phyloP scores from a whole-genome alignment of 2,113 vertebrate genomes.

The Callaeas wilsoni region DNA sequence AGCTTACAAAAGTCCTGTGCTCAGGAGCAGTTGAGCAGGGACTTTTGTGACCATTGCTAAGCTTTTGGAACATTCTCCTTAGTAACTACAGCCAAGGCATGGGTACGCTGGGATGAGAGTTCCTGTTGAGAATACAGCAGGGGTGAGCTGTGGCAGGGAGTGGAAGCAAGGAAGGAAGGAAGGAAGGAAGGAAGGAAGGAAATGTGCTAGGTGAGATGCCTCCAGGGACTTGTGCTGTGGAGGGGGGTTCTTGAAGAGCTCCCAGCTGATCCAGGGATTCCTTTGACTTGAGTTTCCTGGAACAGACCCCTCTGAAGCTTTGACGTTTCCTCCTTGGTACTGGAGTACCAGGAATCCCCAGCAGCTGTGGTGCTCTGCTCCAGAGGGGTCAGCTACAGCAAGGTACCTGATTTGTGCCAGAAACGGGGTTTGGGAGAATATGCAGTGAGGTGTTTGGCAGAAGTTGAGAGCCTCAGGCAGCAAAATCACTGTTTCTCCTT shows the following conservation, averaged over 20 bases:
- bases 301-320: background rate
- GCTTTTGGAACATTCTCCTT: background rate
- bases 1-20: background rate
- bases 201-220: background rate
- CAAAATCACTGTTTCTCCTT: background rate
- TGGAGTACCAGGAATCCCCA: background rate
- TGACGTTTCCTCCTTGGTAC: accelerated
- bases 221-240: background rate
- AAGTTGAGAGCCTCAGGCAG: background rate
- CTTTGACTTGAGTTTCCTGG: background rate
- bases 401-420: background rate
- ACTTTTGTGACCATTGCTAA: background rate
- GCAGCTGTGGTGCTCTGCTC: background rate
- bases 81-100: background rate
- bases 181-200: background rate
- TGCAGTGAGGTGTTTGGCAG: background rate
- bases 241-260: background rate
- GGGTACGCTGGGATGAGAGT: background rate
- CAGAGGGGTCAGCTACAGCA: background rate
- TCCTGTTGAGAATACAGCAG: background rate
- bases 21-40: background rate
- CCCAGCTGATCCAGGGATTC: accelerated
- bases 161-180: background rate
- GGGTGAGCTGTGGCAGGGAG: background rate
- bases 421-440: background rate